phyloP scores from a whole-genome alignment of 2,113 vertebrate species.

The Cavia porcellus region DNA sequence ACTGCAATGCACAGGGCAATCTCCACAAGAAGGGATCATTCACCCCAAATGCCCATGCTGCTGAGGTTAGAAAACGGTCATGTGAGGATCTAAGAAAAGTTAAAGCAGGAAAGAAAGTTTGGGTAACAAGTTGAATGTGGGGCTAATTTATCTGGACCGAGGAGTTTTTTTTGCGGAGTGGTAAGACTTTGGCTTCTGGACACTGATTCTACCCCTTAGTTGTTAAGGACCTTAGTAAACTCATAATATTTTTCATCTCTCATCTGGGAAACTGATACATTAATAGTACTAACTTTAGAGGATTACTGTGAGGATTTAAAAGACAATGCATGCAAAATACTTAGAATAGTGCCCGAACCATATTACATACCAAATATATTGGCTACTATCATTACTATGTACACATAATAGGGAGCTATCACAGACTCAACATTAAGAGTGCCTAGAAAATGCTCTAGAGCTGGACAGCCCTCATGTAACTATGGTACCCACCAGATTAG shows the following conservation, averaged over 20 bases:
- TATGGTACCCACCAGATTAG: neutral
- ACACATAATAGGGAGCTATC: neutral
- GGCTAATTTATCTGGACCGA: neutral
- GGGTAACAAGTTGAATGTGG: neutral
- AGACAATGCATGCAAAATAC: neutral
- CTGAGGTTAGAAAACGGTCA: neutral
- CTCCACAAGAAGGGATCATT: neutral
- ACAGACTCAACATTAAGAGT: neutral
- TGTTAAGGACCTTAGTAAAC: neutral
- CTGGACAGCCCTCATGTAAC: neutral
- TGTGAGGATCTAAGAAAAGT: neutral
- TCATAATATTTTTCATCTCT: conserved; percentile 11
- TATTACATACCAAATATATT: neutral
- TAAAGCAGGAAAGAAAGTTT: neutral
- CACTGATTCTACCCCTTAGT: neutral
- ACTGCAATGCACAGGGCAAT: neutral
- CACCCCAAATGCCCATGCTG: neutral
- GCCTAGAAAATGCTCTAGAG: neutral
- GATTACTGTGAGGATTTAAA: neutral
- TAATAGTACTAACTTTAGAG: neutral
- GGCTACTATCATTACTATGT: neutral
- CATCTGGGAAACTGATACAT: neutral
- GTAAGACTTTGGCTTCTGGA: neutral
- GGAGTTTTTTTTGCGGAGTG: neutral
- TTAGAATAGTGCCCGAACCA: neutral